Base-by-base conservation (phyloP, 2,797 vertebrate genomes). In the Siniperca undulata region DNA sequence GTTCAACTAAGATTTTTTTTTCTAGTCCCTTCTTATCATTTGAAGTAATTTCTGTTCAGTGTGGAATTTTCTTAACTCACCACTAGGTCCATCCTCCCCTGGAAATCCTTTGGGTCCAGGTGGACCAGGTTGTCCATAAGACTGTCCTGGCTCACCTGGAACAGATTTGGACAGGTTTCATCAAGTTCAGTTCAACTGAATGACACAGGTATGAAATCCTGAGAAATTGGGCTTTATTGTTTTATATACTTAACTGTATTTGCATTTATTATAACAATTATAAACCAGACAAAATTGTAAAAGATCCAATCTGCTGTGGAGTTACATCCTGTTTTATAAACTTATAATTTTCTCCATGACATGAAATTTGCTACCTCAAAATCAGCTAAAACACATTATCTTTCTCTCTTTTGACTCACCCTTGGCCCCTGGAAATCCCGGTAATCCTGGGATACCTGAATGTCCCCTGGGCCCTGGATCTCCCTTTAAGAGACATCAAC, bases 81-180 rank as follows among this genome's bases (percentile, higher is more conserved):
- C 67, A 69, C 5, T 14, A 0, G 1, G 36, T 62, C 86, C 86
- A 56, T 44, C 1, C 0, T 93, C 86, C 8, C 94, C 92, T 30
- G 50, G 82, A 7, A 76, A 50, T 77, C 93, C 94, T 90, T 86
- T 93, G 11, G 74, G 76, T 80, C 94, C 94, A 40, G 80, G 85
- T 67, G 72, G 86, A 61, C 94, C 93, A 60, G 87, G 83, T 30
- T 66, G 53, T 70, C 86, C 89, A 53, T 56, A 77, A n/a, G 68
- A 77, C 1, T 24, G 38, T 69, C 93, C 92, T 62, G 64, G 84
- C 6, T 90, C 88, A 83, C 93, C 93, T 94, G 66, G 30, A 89
- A 81, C n/a, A 86, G 44, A 71, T 74, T 68, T 73, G 7, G 4
- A 75, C 17, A 75, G 4, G 13, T 66, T 82, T 70, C 7, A 65